phyloP scores from a whole-genome alignment of 2,113 vertebrate species.

The Odontophorus gujanensis region DNA sequence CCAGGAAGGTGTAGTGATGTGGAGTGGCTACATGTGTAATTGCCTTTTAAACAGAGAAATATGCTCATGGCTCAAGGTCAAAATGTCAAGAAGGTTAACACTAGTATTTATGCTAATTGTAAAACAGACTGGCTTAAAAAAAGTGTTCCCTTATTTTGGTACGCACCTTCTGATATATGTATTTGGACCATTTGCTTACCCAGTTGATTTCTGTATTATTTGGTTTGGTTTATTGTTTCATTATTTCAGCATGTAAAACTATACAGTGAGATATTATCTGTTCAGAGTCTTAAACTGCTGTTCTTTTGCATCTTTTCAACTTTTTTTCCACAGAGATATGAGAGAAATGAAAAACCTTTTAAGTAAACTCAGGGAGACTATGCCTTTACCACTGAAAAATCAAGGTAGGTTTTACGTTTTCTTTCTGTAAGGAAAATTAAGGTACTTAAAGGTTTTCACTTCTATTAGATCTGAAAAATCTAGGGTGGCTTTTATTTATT shows the following conservation, averaged over 20 bases:
- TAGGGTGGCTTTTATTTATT: too few relatives aligned
- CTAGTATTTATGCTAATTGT: background rate
- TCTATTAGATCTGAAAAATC: background rate
- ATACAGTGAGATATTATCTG: background rate
- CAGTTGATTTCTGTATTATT: background rate
- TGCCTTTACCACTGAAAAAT: constrained; percentile 99
- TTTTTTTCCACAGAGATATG: constrained; percentile 88
- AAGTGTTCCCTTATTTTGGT: background rate
- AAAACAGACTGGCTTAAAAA: background rate
- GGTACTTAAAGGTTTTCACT: background rate
- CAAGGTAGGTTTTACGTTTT: constrained; percentile 85
- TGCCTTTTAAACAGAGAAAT: background rate
- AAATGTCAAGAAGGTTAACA: background rate
- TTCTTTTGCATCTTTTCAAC: constrained; percentile 21
- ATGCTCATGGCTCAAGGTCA: background rate
- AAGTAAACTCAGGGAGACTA: constrained; percentile 99
- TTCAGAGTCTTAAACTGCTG: background rate
- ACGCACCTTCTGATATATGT: background rate
- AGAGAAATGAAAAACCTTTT: constrained; percentile 99
- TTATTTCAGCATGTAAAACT: background rate
- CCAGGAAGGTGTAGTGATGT: background rate
- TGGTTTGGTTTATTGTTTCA: background rate
- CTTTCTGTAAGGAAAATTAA: background rate
- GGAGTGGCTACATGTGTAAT: background rate
- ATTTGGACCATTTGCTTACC: background rate